Base-by-base conservation (phyloP, 2,888 invertebrate species). In the Phlogophora meticulosa region DNA sequence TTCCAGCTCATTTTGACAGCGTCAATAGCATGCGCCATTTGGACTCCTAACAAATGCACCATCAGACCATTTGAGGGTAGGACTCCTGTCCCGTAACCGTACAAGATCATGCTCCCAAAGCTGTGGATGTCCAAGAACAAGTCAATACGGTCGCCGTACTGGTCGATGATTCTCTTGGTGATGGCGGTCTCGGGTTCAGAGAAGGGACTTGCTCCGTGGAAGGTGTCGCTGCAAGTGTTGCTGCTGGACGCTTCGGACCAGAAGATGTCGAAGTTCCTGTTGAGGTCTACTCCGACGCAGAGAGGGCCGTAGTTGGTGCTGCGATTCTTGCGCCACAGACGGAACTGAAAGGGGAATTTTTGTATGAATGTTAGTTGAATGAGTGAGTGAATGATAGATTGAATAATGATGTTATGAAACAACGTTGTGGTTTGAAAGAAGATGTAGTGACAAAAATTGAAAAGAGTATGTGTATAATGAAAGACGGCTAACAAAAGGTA, bases 121-220 rank as follows among this genome's bases (percentile, higher is more conserved):
- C 97, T 97, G 88, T 98, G 98, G 52, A 98, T 92, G 11, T 97
- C 96, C 10, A 98, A 82, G 87, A 97, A 98, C 49, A 97, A 92
- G 76, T 96, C 96, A 15, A 97, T 91, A 10, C 94, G 88, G n/a
- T 88, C 84, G 2, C 91, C 89, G 32, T 96, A 87, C 1, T 93
- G 84, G 20, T 93, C 80, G 62, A 97, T 89, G 73, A 97, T 95
- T 76, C 96, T 94, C 1, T 96, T 91, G 15, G 97, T 89, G 75
- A 96, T 90, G 20, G 82, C 80, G 0, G 96, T 96, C 90, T 97
- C 98, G 0, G 96, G 95, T 87, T 97, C 97, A 0, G 97, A 97
- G 90, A 97, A 97, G 7, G 97, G 86, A 0, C 81, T 75, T 0
- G 91, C 85, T 0, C 98, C 98, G 34, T 96, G 96, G 91, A 94